A percentile compares a stretch with the other conserved stretches of the same genome.
Conservation (phyloP, 2,113 vertebrate species). For the Corythornis vintsioides region DNA sequence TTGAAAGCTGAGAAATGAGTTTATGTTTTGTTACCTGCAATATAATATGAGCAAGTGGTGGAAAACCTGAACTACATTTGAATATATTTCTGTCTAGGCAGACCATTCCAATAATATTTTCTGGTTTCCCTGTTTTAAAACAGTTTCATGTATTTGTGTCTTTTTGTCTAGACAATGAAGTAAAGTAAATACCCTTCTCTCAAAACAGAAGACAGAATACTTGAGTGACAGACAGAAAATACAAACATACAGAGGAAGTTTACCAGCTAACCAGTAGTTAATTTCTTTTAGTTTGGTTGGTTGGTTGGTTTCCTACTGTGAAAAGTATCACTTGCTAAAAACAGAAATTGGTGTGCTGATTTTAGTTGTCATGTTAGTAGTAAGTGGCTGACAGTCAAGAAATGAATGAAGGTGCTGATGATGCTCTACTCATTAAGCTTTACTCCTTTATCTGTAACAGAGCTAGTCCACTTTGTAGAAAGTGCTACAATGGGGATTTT, state of each 20-base stretch:
- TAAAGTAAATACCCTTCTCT: background rate
- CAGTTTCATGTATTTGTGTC: background rate
- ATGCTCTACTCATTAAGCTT: background rate
- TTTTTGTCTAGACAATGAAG: background rate
- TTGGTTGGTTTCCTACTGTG: background rate
- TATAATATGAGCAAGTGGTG: background rate
- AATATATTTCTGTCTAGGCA: background rate
- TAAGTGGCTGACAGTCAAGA: background rate
- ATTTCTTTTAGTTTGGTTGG: background rate
- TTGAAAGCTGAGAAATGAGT: conserved; percentile 10
- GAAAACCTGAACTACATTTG: background rate
- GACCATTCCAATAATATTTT: background rate
- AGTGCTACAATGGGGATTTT: conserved; percentile 1
- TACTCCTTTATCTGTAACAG: background rate
- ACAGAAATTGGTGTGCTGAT: background rate
- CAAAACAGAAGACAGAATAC: background rate
- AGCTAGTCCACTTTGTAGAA: conserved; percentile 11
- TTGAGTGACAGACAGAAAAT: background rate
- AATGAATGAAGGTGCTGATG: background rate
- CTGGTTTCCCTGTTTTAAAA: background rate
- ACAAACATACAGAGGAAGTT: background rate
- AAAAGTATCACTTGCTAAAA: background rate
- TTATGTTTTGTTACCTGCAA: background rate
- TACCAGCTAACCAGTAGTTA: background rate
- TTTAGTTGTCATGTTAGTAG: background rate